A percentile compares a stretch with the other conserved stretches of the same genome.
These are phyloP conservation scores for Telenomus remus DNA, from an alignment of 1,140 invertebrate genomes.

Conservation along the genomic window DNA sequence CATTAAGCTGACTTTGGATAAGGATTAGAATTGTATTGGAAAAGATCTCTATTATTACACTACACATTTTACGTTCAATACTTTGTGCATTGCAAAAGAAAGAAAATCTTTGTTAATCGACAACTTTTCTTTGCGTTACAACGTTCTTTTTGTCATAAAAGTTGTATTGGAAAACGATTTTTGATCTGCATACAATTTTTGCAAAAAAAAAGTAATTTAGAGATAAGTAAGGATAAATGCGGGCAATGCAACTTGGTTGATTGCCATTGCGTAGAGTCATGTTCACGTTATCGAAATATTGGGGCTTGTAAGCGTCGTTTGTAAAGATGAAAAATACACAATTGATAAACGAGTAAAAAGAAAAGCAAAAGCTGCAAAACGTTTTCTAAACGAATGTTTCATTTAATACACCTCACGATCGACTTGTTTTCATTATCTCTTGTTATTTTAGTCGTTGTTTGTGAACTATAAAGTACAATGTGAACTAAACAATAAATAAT, in stretches of 20 bases:
- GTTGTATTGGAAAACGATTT: too few species aligned
- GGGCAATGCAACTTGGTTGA: conserved; percentile 28
- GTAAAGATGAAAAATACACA: conserved; percentile 14
- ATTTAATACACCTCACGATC: neutral
- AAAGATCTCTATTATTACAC: too few species aligned
- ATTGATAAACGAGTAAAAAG: neutral
- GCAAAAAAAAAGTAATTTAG: conserved; percentile 24
- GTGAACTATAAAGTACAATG: conserved; percentile 20
- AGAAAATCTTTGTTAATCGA: too few species aligned
- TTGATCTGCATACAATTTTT: neutral
- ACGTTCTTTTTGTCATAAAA: too few species aligned
- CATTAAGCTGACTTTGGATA: conserved; percentile 39
- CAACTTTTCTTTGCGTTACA: too few species aligned
- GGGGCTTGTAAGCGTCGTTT: conserved; percentile 28
- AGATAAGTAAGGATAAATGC: conserved; percentile 13
- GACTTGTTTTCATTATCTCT: neutral
- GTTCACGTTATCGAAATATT: conserved; percentile 25
- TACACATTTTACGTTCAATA: too few species aligned
- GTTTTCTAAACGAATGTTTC: neutral
- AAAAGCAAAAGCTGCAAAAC: neutral
- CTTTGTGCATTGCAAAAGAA: too few species aligned
- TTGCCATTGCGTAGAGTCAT: conserved; percentile 30
- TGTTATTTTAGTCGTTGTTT: neutral
- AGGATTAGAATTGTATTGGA: conserved; percentile 21
- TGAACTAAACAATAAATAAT: conserved; percentile 33